Evolutionary conservation across 1,140 invertebrate species (phyloP).

Genomic region (Subanguina moxae): DNA sequence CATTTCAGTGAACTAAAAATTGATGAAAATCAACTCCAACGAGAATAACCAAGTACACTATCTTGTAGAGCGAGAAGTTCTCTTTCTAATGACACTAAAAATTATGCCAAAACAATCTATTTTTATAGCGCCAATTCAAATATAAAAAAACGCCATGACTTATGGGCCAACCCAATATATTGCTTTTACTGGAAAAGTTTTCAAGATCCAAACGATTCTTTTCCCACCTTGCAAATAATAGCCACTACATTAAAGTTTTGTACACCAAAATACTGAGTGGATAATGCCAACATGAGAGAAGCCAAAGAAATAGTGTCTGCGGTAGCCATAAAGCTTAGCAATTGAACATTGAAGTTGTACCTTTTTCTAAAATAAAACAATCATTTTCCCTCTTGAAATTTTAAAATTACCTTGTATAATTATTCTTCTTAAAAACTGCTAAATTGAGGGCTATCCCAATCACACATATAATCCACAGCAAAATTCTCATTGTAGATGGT

Average conservation of each 20-base stretch:
- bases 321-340: slow-evolving; percentile 41
- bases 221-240: slow-evolving; percentile 33
- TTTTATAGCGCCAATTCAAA: too few relatives aligned
- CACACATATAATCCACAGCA: slow-evolving; percentile 32
- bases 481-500: slow-evolving; percentile 17
- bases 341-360: slow-evolving; percentile 24
- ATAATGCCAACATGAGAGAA: slow-evolving; percentile 25
- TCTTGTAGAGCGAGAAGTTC: too few relatives aligned
- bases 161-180: too few relatives aligned
- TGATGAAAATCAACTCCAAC: too few relatives aligned
- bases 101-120: too few relatives aligned
- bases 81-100: too few relatives aligned
- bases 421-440: slow-evolving; percentile 23
- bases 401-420: neutral
- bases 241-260: slow-evolving; percentile 17
- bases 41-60: too few relatives aligned
- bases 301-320: slow-evolving; percentile 32
- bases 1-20: too few relatives aligned
- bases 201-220: neutral
- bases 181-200: too few relatives aligned
- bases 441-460: slow-evolving; percentile 39
- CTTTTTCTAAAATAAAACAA: slow-evolving; percentile 20
- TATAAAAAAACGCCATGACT: too few relatives aligned
- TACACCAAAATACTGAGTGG: slow-evolving; percentile 35
- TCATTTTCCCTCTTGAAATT: too few relatives aligned